Evolutionary conservation across 1,140 invertebrate genomes (phyloP).

Genomic region (Galleria mellonella): DNA sequence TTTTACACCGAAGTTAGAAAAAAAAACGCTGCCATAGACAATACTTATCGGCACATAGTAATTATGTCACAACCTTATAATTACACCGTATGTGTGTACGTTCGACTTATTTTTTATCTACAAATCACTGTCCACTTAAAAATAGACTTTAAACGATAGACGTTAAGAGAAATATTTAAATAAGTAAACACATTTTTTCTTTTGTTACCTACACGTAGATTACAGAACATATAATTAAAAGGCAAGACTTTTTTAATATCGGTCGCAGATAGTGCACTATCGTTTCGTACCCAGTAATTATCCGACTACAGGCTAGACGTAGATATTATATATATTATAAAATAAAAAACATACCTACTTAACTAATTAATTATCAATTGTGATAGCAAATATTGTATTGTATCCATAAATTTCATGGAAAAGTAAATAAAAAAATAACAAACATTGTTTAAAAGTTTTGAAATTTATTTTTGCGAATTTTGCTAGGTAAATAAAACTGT

Average conservation of each 20-base stretch:
- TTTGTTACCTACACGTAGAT: not conserved
- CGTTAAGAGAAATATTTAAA: slow-evolving; percentile 9
- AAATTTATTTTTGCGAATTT: too few relatives aligned
- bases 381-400: too few relatives aligned
- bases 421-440: too few relatives aligned
- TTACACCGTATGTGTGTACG: slow-evolving; percentile 37
- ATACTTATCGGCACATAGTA: slow-evolving; percentile 25
- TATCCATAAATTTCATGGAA: too few relatives aligned
- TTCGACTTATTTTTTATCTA: slow-evolving; percentile 36
- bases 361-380: too few relatives aligned
- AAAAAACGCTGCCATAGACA: slow-evolving; percentile 27
- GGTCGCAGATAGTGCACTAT: slow-evolving; percentile 35
- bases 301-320: slow-evolving; percentile 2
- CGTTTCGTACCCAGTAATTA: slow-evolving; percentile 38
- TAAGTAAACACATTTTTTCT: not conserved
- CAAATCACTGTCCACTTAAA: slow-evolving; percentile 20
- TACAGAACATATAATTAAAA: slow-evolving; percentile 41
- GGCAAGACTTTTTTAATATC: slow-evolving; percentile 33
- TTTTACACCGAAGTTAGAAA: slow-evolving; percentile 1
- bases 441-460: too few relatives aligned
- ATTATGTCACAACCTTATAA: slow-evolving; percentile 57
- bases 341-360: too few relatives aligned
- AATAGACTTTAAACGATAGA: slow-evolving; percentile 21
- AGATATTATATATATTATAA: too few relatives aligned
- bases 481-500: too few relatives aligned